Percentiles rank a stretch among this genome's conserved stretches.
Conservation (phyloP, 2,797 vertebrate genomes). For the Amphiprion clarkii region DNA sequence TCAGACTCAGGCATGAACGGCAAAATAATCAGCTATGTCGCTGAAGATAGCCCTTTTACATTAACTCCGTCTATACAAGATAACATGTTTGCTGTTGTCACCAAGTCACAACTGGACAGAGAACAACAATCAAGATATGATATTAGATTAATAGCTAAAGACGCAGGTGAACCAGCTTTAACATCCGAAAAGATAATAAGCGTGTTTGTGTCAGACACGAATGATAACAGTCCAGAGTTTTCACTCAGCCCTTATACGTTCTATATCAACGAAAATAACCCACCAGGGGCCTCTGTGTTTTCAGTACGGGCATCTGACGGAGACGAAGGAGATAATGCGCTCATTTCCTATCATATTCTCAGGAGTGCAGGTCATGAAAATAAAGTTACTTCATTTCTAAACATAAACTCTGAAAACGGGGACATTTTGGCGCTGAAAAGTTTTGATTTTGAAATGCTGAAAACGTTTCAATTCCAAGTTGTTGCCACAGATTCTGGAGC, state of each 20-base stretch:
- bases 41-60: slow-evolving; percentile 63
- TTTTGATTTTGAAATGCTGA: slow-evolving; percentile 61
- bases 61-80: slow-evolving; percentile 69
- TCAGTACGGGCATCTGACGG: slow-evolving; percentile 56
- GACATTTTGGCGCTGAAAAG: slow-evolving; percentile 45
- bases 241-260: slow-evolving; percentile 59
- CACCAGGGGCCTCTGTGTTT: slow-evolving; percentile 65
- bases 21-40: slow-evolving; percentile 45
- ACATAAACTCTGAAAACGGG: slow-evolving; percentile 58
- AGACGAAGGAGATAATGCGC: slow-evolving; percentile 67
- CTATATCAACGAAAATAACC: slow-evolving; percentile 77
- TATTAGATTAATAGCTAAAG: slow-evolving; percentile 74
- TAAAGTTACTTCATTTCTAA: slow-evolving; percentile 23
- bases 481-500: no score
- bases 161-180: slow-evolving; percentile 75
- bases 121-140: slow-evolving; percentile 74
- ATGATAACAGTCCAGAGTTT: slow-evolving; percentile 81
- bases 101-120: slow-evolving; percentile 75
- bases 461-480: slow-evolving; percentile 44
- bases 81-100: slow-evolving; percentile 77
- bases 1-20: slow-evolving; percentile 77
- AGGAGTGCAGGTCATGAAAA: not conserved
- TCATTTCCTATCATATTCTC: slow-evolving; percentile 61
- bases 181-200: slow-evolving; percentile 72
- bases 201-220: slow-evolving; percentile 73